phyloP scores from a whole-genome alignment of 2,797 vertebrate genomes.

The Carapus acus region DNA sequence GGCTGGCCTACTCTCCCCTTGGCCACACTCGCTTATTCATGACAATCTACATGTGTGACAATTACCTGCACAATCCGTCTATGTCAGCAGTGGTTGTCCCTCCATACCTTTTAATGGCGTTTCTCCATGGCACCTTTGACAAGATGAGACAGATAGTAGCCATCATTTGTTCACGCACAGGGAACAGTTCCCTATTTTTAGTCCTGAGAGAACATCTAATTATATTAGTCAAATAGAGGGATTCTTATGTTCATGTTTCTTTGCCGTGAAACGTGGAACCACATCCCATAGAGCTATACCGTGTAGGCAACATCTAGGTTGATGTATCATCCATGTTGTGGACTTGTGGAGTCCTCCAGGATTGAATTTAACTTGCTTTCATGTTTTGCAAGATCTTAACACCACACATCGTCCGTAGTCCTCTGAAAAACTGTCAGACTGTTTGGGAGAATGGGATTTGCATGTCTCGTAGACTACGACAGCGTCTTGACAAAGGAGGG shows the following conservation, averaged over 20 bases:
- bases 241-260: slow-evolving; percentile 32
- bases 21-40: slow-evolving; percentile 68
- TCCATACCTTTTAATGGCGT: slow-evolving; percentile 55
- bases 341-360: slow-evolving; percentile 21
- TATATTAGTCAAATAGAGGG: slow-evolving; percentile 45
- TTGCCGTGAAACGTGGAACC: slow-evolving; percentile 40
- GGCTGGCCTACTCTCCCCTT: slow-evolving; percentile 55
- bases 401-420: slow-evolving; percentile 6
- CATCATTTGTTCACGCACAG: slow-evolving; percentile 43
- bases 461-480: not conserved
- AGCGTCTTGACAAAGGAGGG: slow-evolving; percentile 33
- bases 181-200: slow-evolving; percentile 63
- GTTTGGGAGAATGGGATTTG: too few species aligned
- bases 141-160: slow-evolving; percentile 57
- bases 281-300: slow-evolving; percentile 38
- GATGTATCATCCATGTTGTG: slow-evolving; percentile 25
- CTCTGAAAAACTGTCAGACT: slow-evolving; percentile 7
- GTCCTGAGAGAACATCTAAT: slow-evolving; percentile 43
- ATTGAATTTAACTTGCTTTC: slow-evolving; percentile 33
- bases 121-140: slow-evolving; percentile 54
- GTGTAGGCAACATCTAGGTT: slow-evolving; percentile 26
- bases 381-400: slow-evolving; percentile 20
- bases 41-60: slow-evolving; percentile 76
- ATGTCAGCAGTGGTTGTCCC: slow-evolving; percentile 56
- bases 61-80: slow-evolving; percentile 70